phyloP scores from a whole-genome alignment of 1,140 invertebrate genomes.

The Apis cerana region DNA sequence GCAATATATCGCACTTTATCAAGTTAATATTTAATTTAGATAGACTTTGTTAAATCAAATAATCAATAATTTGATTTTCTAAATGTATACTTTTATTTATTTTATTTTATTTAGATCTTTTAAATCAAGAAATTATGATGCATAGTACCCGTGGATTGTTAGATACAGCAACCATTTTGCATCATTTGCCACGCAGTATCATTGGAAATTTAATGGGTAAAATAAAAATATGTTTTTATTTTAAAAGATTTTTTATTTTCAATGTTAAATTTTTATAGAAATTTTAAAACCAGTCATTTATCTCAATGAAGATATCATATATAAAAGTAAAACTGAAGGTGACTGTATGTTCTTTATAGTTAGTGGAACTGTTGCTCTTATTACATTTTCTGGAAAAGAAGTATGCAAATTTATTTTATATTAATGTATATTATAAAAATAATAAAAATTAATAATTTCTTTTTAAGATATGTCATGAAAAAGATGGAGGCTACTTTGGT shows the following conservation, averaged over 20 bases:
- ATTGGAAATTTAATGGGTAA: constrained; percentile 69
- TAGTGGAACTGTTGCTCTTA: constrained; percentile 81
- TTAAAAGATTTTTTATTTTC: background rate
- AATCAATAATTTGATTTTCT: background rate
- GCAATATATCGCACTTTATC: constrained; percentile 67
- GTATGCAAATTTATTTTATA: constrained; percentile 60
- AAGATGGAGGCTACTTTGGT: constrained; percentile 81
- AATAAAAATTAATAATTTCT: background rate
- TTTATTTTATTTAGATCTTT: constrained; percentile 58
- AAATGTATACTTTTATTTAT: background rate
- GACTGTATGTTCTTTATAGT: constrained; percentile 84
- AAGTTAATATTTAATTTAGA: constrained; percentile 49
- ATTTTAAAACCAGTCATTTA: constrained; percentile 66
- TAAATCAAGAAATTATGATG: constrained; percentile 69
- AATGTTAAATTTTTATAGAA: constrained; percentile 38
- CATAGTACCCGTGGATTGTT: constrained; percentile 62
- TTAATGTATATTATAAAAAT: background rate
- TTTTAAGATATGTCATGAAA: constrained; percentile 78
- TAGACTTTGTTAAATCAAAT: too few species aligned
- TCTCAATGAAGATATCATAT: constrained; percentile 75
- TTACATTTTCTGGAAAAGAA: constrained; percentile 81
- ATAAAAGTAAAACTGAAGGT: constrained; percentile 77
- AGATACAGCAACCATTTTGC: constrained; percentile 61
- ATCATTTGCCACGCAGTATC: constrained; percentile 62
- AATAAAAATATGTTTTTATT: background rate